Conservation (phyloP, 2,797 vertebrate genomes). For the Liasis olivaceus region DNA sequence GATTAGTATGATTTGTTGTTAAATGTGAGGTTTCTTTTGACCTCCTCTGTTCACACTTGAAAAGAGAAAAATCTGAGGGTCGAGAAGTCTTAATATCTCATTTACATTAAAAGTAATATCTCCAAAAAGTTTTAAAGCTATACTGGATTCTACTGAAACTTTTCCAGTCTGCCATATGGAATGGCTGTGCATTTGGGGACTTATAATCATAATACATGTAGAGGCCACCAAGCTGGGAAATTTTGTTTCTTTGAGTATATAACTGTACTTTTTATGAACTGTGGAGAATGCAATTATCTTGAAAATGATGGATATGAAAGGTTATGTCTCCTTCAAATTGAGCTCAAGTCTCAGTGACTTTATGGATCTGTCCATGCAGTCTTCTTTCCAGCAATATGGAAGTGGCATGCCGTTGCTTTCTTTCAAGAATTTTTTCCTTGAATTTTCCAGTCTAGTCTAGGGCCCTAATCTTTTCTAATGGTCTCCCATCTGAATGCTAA, state of each 20-base stretch:
- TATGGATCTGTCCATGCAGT: not conserved
- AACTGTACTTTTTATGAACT: no score
- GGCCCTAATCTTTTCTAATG: not conserved
- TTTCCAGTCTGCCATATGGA: not conserved
- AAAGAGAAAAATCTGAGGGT: not conserved
- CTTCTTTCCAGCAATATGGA: not conserved
- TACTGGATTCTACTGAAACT: not conserved
- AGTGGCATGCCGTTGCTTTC: not conserved
- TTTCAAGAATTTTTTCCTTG: not conserved
- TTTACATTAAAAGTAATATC: not conserved
- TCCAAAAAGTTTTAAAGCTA: not conserved
- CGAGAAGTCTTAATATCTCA: not conserved
- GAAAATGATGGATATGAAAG: not conserved
- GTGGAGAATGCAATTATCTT: not conserved
- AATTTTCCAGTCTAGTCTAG: not conserved
- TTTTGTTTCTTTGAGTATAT: no score
- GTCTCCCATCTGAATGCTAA: not conserved
- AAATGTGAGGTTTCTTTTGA: rapidly evolving
- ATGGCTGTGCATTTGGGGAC: not conserved
- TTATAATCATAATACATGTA: not conserved
- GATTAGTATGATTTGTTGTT: rapidly evolving
- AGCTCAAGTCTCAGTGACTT: not conserved
- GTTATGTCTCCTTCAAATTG: not conserved
- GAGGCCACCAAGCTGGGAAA: not conserved
- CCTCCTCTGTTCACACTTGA: not conserved